phyloP scores from a whole-genome alignment of 2,888 invertebrate genomes.

The Drosophila atroscutellata region DNA sequence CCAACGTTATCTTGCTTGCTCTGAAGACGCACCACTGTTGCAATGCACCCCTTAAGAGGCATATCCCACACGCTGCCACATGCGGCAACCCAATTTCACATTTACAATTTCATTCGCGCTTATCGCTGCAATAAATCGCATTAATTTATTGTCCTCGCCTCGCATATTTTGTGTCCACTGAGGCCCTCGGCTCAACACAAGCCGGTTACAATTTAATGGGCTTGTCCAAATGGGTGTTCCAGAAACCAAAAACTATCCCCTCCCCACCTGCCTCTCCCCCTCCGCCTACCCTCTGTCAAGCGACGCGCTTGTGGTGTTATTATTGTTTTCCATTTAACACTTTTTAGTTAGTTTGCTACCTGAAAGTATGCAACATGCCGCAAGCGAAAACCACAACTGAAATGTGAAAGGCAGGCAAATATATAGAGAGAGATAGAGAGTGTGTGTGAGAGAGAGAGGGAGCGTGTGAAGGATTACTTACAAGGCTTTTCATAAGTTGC shows the following conservation, averaged over 20 bases:
- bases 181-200: conserved; percentile 42
- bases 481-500: conserved; percentile 12
- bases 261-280: background rate
- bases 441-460: background rate
- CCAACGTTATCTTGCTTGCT: conserved; percentile 61
- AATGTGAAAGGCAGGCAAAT: background rate
- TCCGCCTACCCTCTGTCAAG: background rate
- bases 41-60: conserved; percentile 25
- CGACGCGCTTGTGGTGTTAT: conserved; percentile 35
- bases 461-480: background rate
- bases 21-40: conserved; percentile 37
- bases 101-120: conserved; percentile 60
- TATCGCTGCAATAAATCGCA: conserved; percentile 84
- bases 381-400: conserved; percentile 2
- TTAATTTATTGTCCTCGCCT: conserved; percentile 83
- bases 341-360: conserved; percentile 48
- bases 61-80: conserved; percentile 1
- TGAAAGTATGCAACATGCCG: conserved; percentile 26
- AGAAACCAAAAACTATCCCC: conserved; percentile 10
- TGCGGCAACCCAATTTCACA: conserved; percentile 21
- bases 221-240: conserved; percentile 55
- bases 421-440: background rate
- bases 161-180: conserved; percentile 75
- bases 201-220: conserved; percentile 71
- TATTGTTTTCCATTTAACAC: conserved; percentile 76